A percentile compares a stretch with the other conserved stretches of the same genome.
These are phyloP conservation scores for Tribolium freemani DNA, from an alignment of 2,888 invertebrate species.

Conservation along the genomic window DNA sequence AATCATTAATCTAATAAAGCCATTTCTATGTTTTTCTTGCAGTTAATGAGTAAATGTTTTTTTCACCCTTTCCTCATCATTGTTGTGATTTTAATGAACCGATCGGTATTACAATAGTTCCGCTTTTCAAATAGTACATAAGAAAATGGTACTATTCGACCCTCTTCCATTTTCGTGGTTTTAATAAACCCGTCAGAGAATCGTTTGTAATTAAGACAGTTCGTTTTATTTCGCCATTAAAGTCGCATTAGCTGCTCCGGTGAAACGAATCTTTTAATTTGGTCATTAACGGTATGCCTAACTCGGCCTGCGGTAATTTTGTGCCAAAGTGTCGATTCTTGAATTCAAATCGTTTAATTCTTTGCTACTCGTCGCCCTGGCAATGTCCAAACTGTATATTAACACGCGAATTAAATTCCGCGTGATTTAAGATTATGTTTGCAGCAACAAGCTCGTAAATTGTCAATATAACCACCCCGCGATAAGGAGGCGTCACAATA, in stretches of 20 bases:
- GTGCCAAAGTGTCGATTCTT: conserved; percentile 12
- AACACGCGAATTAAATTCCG: conserved; percentile 40
- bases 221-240: conserved; percentile 28
- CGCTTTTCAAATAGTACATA: too few species aligned
- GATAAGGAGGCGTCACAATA: too few species aligned
- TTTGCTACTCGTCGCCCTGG: conserved; percentile 35
- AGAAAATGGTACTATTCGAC: neutral
- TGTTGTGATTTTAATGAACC: too few species aligned
- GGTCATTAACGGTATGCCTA: conserved; percentile 28
- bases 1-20: too few species aligned
- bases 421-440: conserved; percentile 35
- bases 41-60: too few species aligned
- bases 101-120: too few species aligned
- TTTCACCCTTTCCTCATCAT: too few species aligned
- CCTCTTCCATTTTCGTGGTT: neutral
- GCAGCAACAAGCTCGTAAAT: conserved; percentile 33
- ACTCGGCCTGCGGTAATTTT: conserved; percentile 7
- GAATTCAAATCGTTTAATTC: neutral
- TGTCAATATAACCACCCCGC: conserved; percentile 35
- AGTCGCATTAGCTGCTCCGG: conserved; percentile 21
- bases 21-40: too few species aligned
- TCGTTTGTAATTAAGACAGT: conserved; percentile 19
- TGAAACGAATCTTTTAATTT: conserved; percentile 38
- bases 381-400: conserved; percentile 32
- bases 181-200: conserved; percentile 5